Conservation (phyloP, 2,797 vertebrate genomes). For the Rhabdomys pumilio region DNA sequence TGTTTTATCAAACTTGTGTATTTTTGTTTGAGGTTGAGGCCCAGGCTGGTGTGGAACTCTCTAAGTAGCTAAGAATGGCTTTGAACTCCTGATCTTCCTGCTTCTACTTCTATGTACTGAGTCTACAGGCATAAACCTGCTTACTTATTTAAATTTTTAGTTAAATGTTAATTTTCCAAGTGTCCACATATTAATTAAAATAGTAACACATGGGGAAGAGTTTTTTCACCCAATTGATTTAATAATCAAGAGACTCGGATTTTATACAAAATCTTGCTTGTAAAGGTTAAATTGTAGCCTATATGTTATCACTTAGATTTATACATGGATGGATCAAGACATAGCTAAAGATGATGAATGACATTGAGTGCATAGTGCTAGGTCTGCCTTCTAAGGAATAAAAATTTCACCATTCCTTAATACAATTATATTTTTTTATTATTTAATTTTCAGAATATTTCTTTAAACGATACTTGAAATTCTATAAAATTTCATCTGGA, state of each 20-base stretch:
- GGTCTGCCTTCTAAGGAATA: not conserved
- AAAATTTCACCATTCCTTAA: not conserved
- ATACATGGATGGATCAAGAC: not conserved
- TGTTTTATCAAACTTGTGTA: not conserved
- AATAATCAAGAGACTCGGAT: not conserved
- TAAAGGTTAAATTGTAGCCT: not conserved
- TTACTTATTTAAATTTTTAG: constrained; percentile 10
- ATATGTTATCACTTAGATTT: constrained; percentile 15
- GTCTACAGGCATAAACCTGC: not conserved
- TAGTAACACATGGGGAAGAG: not conserved
- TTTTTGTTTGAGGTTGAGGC: not conserved
- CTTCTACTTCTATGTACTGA: not conserved
- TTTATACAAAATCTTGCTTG: not conserved
- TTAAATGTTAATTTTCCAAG: constrained; percentile 25
- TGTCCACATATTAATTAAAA: constrained; percentile 24
- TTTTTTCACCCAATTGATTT: not conserved
- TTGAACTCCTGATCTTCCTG: not conserved
- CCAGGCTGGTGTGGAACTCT: too few species aligned
- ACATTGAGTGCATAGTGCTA: not conserved
- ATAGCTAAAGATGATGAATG: not conserved
- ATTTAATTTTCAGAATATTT: not conserved
- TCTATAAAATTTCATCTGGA: constrained; percentile 4
- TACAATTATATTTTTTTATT: not conserved
- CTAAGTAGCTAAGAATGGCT: not conserved
- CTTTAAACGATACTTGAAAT: not conserved